phyloP scores from a whole-genome alignment of 2,888 invertebrate genomes.

The Celastrina argiolus region DNA sequence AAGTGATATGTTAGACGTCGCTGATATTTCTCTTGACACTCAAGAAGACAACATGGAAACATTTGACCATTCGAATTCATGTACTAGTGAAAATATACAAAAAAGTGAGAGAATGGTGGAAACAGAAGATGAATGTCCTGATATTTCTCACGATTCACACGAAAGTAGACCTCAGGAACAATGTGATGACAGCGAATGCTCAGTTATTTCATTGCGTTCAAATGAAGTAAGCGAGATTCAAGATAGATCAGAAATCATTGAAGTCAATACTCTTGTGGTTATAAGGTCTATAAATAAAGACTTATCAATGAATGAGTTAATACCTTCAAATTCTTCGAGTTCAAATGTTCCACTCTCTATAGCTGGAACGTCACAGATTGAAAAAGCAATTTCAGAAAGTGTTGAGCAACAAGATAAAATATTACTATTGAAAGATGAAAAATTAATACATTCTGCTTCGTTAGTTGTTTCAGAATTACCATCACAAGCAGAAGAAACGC shows the following conservation, averaged over 20 bases:
- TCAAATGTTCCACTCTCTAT: conserved; percentile 16
- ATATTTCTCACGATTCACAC: conserved; percentile 49
- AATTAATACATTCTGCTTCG: conserved; percentile 44
- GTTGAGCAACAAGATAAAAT: conserved; percentile 45
- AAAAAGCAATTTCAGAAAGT: conserved; percentile 44
- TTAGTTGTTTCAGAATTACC: conserved; percentile 44
- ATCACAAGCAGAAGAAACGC: conserved; percentile 39
- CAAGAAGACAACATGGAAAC: conserved; percentile 54
- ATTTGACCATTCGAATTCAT: conserved; percentile 46
- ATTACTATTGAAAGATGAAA: conserved; percentile 45
- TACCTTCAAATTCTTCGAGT: conserved; percentile 4
- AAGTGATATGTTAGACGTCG: conserved; percentile 67
- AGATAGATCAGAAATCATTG: not conserved
- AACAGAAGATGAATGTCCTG: conserved; percentile 63
- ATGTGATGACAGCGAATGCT: not conserved
- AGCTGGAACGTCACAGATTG: not conserved
- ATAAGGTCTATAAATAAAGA: not conserved
- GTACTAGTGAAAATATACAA: conserved; percentile 47
- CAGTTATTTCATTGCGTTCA: not conserved
- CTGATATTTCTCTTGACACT: conserved; percentile 65
- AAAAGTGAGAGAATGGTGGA: conserved; percentile 52
- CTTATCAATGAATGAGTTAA: not conserved
- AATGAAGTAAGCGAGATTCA: not conserved
- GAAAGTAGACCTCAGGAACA: conserved; percentile 23
- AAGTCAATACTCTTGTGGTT: not conserved